Percentiles rank a stretch among this genome's conserved stretches.
Conservation (phyloP, 2,797 vertebrate genomes). For the Bradypodion pumilum region DNA sequence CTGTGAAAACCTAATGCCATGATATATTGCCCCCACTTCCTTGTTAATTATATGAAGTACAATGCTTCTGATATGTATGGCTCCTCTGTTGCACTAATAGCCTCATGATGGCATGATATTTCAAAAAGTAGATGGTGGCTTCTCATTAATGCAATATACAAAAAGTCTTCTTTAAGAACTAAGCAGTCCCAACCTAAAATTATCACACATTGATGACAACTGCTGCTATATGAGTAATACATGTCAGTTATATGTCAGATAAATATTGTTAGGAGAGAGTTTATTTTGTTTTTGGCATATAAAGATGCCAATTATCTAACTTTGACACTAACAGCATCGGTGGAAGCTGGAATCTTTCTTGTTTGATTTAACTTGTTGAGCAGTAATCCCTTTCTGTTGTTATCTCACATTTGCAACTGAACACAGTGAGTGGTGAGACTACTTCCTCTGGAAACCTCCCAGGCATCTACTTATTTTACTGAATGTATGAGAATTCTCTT, state of each 20-base stretch:
- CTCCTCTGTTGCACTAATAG: not conserved
- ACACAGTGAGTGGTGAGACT: not conserved
- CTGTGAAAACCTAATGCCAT: not conserved
- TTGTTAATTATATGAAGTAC: not conserved
- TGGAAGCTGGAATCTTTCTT: not conserved
- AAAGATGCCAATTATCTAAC: not conserved
- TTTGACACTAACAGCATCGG: not conserved
- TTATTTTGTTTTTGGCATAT: not conserved
- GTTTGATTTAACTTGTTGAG: not conserved
- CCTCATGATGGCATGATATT: not conserved
- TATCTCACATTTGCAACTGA: not conserved
- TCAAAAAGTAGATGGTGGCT: slow-evolving; percentile 1
- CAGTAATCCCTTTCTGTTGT: not conserved
- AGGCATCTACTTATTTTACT: not conserved
- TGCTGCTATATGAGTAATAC: not conserved
- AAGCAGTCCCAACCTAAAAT: slow-evolving; percentile 6
- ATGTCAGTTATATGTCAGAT: not conserved
- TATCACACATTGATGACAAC: slow-evolving; percentile 18
- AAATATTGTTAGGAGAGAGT: not conserved
- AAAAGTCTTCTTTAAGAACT: not conserved
- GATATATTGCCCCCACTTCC: not conserved
- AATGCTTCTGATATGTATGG: not conserved
- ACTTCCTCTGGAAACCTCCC: not conserved
- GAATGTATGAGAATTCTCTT: not conserved
- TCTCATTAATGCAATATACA: slow-evolving; percentile 2